Base-by-base conservation (phyloP, 2,113 vertebrate species). In the Hippocampus mohnikei region DNA sequence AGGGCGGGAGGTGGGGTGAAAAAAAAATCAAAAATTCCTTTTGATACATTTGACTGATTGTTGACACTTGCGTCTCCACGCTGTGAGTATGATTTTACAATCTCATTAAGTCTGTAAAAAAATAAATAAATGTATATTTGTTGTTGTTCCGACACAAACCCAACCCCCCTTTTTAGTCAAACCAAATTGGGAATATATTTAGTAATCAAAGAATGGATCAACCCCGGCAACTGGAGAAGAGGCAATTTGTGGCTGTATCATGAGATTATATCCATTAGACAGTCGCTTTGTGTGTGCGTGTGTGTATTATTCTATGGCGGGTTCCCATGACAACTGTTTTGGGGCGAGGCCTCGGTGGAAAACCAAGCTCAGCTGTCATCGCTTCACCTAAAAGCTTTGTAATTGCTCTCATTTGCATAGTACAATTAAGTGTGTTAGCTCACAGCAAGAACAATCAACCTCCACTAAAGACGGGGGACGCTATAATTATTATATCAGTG, bases 341-440 rank as follows among this genome's bases (percentile, higher is more conserved):
- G 27, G 95, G 96, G 94, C 94, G 95, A 98, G 95, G 96, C 95
- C 92, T 92, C 91, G 92, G 94, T 93, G 94, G 94, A 94, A 95
- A 60, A 93, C 94, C 95, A 96, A 94, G 96, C 96, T 97, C 96
- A 96, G 95, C 97, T 99, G 96, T 97, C 95, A 97, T 96, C 94
- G 94, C 93, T 95, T 96, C 95, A 97, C 95, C 96, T 98, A 98
- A 98, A 98, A 98, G 96, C 95, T 96, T 98, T 96, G 96, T 99
- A 98, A 98, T 99, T 98, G 95, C 96, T 98, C 95, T 98, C 95
- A 98, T 99, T 99, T 99, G 96, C 97, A 99, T 99, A 98, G 93
- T 94, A 97, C 96, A 99, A 99, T 98, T 99, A 99, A 95, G 94
- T 95, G 95, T 95, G 95, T 96, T 95, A 96, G 95, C 96, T 98